These are phyloP conservation scores for Parapsyche elsis DNA, from an alignment of 1,140 invertebrate species.

Conservation along the genomic window DNA sequence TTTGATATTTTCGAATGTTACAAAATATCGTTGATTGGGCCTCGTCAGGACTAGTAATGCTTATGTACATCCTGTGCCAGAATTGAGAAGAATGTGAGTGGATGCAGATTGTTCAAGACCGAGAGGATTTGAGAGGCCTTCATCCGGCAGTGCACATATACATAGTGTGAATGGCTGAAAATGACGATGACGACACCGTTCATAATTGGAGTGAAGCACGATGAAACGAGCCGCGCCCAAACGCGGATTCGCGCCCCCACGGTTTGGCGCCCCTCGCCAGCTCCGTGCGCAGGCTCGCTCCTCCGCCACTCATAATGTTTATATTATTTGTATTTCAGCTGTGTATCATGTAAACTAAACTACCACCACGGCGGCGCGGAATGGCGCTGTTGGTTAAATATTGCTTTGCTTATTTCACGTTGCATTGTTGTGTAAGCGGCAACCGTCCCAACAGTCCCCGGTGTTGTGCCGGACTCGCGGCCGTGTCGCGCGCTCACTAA, in stretches of 20 bases:
- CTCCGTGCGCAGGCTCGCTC: conserved; percentile 57
- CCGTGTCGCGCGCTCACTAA: conserved; percentile 31
- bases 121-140: too few species aligned
- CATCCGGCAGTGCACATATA: too few species aligned
- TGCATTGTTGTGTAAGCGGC: conserved; percentile 68
- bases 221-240: too few species aligned
- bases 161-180: too few species aligned
- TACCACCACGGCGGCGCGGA: conserved; percentile 61
- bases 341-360: conserved; percentile 71
- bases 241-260: not conserved
- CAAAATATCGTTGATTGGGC: too few species aligned
- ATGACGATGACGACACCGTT: too few species aligned
- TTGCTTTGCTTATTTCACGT: conserved; percentile 69
- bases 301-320: conserved; percentile 67
- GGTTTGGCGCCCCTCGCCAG: not conserved
- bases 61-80: too few species aligned
- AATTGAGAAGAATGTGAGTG: too few species aligned
- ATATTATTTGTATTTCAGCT: conserved; percentile 71
- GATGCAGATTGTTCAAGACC: too few species aligned
- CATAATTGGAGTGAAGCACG: too few species aligned
- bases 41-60: too few species aligned
- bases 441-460: conserved; percentile 52
- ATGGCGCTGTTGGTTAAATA: conserved; percentile 66
- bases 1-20: too few species aligned
- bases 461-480: conserved; percentile 47